Evolutionary conservation across 2,797 vertebrate genomes (phyloP), one percentile per base, ranked within the genome.

Genomic region (Vultur gryphus): DNA sequence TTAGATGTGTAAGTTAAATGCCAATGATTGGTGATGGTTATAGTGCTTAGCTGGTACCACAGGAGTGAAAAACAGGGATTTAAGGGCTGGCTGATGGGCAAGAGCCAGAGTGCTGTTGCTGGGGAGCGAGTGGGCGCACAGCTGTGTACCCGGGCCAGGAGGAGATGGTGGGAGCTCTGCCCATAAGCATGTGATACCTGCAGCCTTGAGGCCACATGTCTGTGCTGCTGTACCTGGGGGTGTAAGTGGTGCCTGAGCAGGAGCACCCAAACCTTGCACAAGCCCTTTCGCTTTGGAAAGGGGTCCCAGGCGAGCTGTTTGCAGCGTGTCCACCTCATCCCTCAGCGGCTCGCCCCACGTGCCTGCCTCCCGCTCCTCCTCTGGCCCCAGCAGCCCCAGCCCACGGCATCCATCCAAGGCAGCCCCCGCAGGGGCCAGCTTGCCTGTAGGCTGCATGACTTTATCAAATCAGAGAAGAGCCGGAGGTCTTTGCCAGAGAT

Each of bases 401-500:
- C 31, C 26, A 26, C 4, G 3, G 69, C 69, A 76, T 66, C 75
- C 49, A 48, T 41, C 43, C 49, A 11, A 19, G 4, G 52, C 70
- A 65, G 55, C 16, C 33, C 64, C 61, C 13, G 0, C 39, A 75
- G 87, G 65, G 89, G 24, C 75, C 81, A 85, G 80, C 84, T 95
- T 96, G 64, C 72, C 84, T 46, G 58, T 84, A 70, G 96, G 85
- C 94, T 77, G 61, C 69, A 16, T 4, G 61, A 83, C 85, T 94
- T 95, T 97, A 90, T 93, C 78, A 89, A 94, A 91, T 95, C 0
- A 6, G 80, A 89, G 78, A 86, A 83, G 94, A 95, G 92, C 84
- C 19, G 0, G 64, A 90, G 85, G 86, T 79, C 94, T 96, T 95
- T 94, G 93, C 76, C 77, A 77, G 94, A 90, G 95, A 96, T 95